Percentiles rank a stretch among this genome's conserved stretches.
These are phyloP conservation scores for Molothrus ater DNA, from an alignment of 2,797 vertebrate species.

Conservation along the genomic window DNA sequence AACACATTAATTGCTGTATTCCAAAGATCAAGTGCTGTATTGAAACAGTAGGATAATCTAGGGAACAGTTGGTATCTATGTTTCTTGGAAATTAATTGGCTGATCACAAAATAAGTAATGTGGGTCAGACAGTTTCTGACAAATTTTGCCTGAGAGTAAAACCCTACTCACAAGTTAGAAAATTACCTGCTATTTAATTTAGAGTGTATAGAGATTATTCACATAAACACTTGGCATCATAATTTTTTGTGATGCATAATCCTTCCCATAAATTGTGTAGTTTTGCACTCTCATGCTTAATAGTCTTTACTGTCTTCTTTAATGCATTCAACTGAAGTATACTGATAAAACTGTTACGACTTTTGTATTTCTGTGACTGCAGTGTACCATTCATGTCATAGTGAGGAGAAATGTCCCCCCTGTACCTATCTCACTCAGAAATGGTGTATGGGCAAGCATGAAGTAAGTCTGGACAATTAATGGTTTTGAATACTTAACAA, in stretches of 20 bases:
- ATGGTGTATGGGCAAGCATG: conserved; percentile 99
- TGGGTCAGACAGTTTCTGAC: background rate
- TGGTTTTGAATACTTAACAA: background rate
- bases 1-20: background rate
- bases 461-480: conserved; percentile 81
- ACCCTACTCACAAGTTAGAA: background rate
- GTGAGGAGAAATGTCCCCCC: conserved; percentile 94
- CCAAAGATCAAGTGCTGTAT: background rate
- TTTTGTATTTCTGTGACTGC: conserved; percentile 20
- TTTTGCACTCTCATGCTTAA: background rate
- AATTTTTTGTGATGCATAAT: background rate
- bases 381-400: conserved; percentile 98
- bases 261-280: background rate
- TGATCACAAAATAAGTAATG: background rate
- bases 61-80: background rate
- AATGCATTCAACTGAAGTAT: background rate
- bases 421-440: conserved; percentile 97
- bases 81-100: background rate
- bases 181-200: background rate
- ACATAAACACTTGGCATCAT: background rate
- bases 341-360: conserved; percentile 1
- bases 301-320: background rate
- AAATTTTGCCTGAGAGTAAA: background rate
- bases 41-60: background rate
- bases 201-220: background rate